phyloP scores from a whole-genome alignment of 2,113 vertebrate genomes.

The Cephalopterus ornatus region DNA sequence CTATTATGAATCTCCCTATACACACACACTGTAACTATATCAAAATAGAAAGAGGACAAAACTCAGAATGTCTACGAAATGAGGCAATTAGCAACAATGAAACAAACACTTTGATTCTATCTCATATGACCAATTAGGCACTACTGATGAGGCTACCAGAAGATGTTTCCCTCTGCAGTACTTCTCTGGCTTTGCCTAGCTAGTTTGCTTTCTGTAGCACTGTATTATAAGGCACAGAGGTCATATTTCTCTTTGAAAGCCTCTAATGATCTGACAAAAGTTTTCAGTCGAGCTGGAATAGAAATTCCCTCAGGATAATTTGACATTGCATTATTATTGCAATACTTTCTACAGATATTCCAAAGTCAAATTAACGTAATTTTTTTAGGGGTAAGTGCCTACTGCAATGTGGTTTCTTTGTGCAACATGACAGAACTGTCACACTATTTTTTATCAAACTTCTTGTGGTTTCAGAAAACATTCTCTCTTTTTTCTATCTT shows the following conservation, averaged over 20 bases:
- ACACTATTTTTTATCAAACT: not conserved
- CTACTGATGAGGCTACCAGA: not conserved
- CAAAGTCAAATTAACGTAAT: constrained; percentile 34
- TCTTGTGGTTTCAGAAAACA: not conserved
- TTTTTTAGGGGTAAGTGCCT: not conserved
- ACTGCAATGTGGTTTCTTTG: not conserved
- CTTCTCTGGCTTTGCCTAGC: not conserved
- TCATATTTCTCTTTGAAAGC: constrained; percentile 26
- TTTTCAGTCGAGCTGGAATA: constrained; percentile 16
- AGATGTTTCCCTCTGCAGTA: not conserved
- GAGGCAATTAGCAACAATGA: not conserved
- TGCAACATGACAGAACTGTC: not conserved
- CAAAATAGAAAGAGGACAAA: not conserved
- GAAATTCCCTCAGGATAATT: constrained; percentile 39
- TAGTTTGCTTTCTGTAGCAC: not conserved
- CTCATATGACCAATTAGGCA: not conserved
- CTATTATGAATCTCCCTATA: not conserved
- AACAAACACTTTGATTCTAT: not conserved
- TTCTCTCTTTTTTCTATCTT: not conserved
- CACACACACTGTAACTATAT: not conserved
- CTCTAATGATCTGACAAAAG: constrained; percentile 40
- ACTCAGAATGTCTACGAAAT: not conserved
- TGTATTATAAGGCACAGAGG: not conserved
- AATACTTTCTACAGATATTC: constrained; percentile 31
- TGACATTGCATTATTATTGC: constrained; percentile 44